phyloP scores from a whole-genome alignment of 2,113 vertebrate genomes.

The Peromyscus leucopus region DNA sequence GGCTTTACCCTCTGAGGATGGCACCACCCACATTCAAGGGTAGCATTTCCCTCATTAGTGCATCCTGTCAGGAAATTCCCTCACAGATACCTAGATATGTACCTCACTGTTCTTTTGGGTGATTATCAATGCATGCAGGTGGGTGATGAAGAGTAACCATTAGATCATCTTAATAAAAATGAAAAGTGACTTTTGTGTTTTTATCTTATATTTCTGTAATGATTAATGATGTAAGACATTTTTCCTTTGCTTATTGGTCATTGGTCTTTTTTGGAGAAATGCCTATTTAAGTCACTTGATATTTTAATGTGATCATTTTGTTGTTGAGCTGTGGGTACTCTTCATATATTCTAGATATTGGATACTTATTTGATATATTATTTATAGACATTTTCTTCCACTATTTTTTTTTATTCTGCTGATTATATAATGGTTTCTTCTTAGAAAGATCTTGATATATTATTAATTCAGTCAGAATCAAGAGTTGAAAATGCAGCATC shows the following conservation, averaged over 20 bases:
- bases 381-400: slow-evolving; percentile 5
- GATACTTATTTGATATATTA: neutral
- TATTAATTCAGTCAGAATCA: slow-evolving; percentile 61
- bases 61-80: neutral
- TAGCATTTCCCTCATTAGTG: neutral
- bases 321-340: neutral
- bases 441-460: slow-evolving; percentile 43
- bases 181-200: neutral
- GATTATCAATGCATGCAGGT: neutral
- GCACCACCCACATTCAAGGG: neutral
- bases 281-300: neutral
- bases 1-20: neutral
- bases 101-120: neutral
- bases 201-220: slow-evolving; percentile 35
- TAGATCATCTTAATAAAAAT: neutral
- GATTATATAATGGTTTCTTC: neutral
- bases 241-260: slow-evolving; percentile 3
- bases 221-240: neutral
- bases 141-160: neutral
- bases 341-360: slow-evolving; percentile 40
- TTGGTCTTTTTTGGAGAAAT: neutral
- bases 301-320: neutral
- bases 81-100: neutral
- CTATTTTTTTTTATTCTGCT: slow-evolving; percentile 12
- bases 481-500: slow-evolving; percentile 49